Evolutionary conservation across 2,797 vertebrate species (phyloP), one percentile per base, ranked within the genome.

Genomic region (Heterohyrax brucei): DNA sequence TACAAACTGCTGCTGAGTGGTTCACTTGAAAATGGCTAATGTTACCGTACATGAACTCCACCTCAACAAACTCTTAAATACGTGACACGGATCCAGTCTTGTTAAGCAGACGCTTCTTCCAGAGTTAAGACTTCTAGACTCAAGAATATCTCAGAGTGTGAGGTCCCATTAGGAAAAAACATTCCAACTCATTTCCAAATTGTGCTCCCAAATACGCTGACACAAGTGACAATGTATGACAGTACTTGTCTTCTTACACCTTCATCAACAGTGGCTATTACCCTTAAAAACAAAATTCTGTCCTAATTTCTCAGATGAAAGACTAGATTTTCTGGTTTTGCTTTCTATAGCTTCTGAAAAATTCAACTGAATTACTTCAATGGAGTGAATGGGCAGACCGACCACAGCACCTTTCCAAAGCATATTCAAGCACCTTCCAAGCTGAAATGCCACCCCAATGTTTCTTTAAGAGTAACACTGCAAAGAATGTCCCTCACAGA

Each of bases 331-430:
- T 93, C 26, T 26, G 4, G 1, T 84, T 92, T 95, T 85, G 78
- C 68, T 91, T 94, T 92, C 66, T 88, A 1, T 61, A 94, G 70
- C 44, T 93, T 95, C 85, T 96, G 72, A 30, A 91, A 97, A 92
- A 64, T 28, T 73, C n/a, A 92, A 76, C 48, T 76, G 16, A 53
- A 75, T 83, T 87, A 76, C 82, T 95, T 94, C 87, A 91, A 92
- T 50, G 84, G 44, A 64, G 24, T 53, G 64, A 72, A 61, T 56
- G 87, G 86, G 50, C 62, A 87, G 46, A 88, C 50, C 72, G 53
- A 92, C 19, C 85, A 85, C 2, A 92, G 59, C 19, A 90, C 59
- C 76, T 72, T 86, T 80, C 22, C 22, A 89, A 93, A 84, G 77
- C 24, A 61, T n/a, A 89, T 33, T 88, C 46, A 75, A 53, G 14